Conservation (phyloP, 2,888 invertebrate species). For the Sarcophaga variegata region DNA sequence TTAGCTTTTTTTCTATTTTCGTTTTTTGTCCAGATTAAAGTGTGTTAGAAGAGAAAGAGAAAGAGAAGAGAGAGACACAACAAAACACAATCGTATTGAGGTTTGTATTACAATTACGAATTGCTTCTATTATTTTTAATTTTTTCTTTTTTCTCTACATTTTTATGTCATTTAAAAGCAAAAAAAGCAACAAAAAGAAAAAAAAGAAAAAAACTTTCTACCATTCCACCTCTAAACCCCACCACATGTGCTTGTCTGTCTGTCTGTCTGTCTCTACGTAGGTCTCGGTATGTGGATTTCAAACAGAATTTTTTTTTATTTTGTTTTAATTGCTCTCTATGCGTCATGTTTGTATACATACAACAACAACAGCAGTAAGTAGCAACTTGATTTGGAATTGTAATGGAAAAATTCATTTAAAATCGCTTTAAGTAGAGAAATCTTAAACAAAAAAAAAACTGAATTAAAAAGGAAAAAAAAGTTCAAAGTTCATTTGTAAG, state of each 20-base stretch:
- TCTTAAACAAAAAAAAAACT: neutral
- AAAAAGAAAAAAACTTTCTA: slow-evolving; percentile 19
- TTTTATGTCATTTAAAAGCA: slow-evolving; percentile 22
- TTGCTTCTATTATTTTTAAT: slow-evolving; percentile 19
- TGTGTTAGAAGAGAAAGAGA: neutral
- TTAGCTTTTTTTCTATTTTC: neutral
- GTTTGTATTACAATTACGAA: slow-evolving; percentile 52
- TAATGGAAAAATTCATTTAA: slow-evolving; percentile 5
- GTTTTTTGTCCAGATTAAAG: neutral
- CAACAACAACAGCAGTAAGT: no score
- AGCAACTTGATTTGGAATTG: neutral
- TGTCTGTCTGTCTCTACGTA: neutral
- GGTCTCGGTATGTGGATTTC: neutral
- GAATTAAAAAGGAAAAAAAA: neutral
- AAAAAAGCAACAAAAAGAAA: neutral
- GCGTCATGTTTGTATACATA: neutral
- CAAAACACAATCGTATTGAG: slow-evolving; percentile 8
- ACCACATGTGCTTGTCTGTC: no score
- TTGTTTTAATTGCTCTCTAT: neutral
- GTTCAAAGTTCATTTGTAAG: neutral
- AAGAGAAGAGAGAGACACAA: neutral
- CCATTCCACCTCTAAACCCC: neutral
- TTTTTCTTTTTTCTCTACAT: neutral
- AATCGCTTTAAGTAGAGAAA: neutral
- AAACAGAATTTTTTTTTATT: neutral